These are phyloP conservation scores for Laupala kohalensis DNA, from an alignment of 1,140 invertebrate species.

Conservation along the genomic window DNA sequence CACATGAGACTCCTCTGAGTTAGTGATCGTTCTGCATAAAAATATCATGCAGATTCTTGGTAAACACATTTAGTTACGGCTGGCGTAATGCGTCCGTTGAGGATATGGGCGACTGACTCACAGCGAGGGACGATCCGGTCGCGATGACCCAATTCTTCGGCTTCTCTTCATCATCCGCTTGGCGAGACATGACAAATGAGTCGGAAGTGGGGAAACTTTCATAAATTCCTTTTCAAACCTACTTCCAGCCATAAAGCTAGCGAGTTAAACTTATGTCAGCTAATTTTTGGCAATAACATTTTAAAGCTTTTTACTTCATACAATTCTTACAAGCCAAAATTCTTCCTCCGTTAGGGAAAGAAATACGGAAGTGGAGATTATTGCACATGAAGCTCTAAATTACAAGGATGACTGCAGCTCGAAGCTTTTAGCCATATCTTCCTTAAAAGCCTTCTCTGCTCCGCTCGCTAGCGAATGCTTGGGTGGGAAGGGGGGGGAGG, in stretches of 20 bases:
- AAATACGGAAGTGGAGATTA: background rate
- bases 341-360: background rate
- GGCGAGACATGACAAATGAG: too few relatives aligned
- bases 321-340: background rate
- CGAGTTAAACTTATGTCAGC: background rate
- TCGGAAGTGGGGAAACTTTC: background rate
- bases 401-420: background rate
- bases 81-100: too few relatives aligned
- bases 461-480: too few relatives aligned
- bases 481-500: too few relatives aligned
- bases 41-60: too few relatives aligned
- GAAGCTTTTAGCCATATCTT: background rate
- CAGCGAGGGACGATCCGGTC: too few relatives aligned
- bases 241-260: background rate
- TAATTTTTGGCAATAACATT: background rate
- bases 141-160: too few relatives aligned
- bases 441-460: background rate
- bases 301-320: background rate
- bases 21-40: too few relatives aligned
- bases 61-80: too few relatives aligned
- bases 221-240: background rate
- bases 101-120: background rate
- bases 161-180: background rate
- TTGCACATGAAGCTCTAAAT: background rate
- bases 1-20: too few relatives aligned